Base-by-base conservation (phyloP, 2,797 vertebrate species). In the Chromis chromis region DNA sequence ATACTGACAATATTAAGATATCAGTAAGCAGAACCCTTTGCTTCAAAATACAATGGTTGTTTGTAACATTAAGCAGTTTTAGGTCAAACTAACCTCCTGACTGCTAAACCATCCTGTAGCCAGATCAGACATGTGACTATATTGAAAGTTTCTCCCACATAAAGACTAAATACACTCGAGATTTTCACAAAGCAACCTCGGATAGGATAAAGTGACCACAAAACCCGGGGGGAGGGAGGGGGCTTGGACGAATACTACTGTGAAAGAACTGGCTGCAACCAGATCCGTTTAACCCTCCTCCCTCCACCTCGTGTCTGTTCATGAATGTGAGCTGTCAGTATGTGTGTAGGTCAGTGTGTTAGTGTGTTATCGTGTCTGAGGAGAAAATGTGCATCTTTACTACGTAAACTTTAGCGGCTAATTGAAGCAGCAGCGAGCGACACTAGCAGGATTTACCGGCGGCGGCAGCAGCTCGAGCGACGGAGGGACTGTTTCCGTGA, bases 191-290 rank as follows among this genome's bases (percentile, higher is more conserved):
- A 42, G 40, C 13, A 42, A 42, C 1, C 40, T 16, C 13, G 16
- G 40, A 16, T 16, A 3, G 13, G 16, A 42, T 42, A 42, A 42
- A 16, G 40, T 40, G 3, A 40, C 12, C 2, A 40, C 39, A 40
- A 10, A 40, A 40, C 1, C 12, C 39, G 25, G 25, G 25, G 25
- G 25, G 4, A 4, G 39, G 0, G 14, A 5, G 14, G 4, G 40
- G 4, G 40, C n/a, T n/a, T n/a, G 31, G 31, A 6, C 42, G 17
- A 16, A 19, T 19, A 44, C 46, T 3, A 5, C 16, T 0, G 44
- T 46, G 16, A 3, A 40, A 65, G 54, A 88, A 83, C 86, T 81
- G 78, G 82, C 36, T 80, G 81, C 14, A 88, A 89, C 87, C 83
- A 81, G 85, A 89, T 87, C 55, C 10, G 4, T 59, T 66, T 39